Percentiles rank a stretch among this genome's conserved stretches.
Conservation (phyloP, 1,140 invertebrate genomes). For the Drosophila truncata region DNA sequence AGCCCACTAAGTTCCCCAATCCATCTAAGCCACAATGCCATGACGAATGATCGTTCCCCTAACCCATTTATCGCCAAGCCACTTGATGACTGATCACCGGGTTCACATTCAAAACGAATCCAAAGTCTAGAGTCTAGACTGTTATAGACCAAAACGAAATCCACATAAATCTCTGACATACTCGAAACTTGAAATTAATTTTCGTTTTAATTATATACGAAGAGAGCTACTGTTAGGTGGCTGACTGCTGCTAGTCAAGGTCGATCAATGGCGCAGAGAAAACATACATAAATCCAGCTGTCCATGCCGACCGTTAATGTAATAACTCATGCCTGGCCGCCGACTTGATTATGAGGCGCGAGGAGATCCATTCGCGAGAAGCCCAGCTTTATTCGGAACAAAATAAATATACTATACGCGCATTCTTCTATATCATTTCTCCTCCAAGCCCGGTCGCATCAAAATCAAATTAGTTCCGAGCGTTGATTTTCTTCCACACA, state of each 20-base stretch:
- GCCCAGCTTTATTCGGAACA: slow-evolving; percentile 43
- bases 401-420: slow-evolving; percentile 22
- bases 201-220: slow-evolving; percentile 73
- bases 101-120: slow-evolving; percentile 45
- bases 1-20: background rate
- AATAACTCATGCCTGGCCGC: slow-evolving; percentile 64
- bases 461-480: slow-evolving; percentile 83
- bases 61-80: slow-evolving; percentile 32
- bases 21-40: background rate
- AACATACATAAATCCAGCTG: slow-evolving; percentile 51
- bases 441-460: slow-evolving; percentile 59
- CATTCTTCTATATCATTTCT: slow-evolving; percentile 73
- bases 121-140: slow-evolving; percentile 46
- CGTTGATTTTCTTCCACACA: slow-evolving; percentile 71
- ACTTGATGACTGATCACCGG: slow-evolving; percentile 62
- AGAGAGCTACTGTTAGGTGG: slow-evolving; percentile 54
- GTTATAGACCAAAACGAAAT: slow-evolving; percentile 32
- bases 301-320: slow-evolving; percentile 69
- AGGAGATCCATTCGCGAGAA: slow-evolving; percentile 26
- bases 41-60: slow-evolving; percentile 16
- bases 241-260: slow-evolving; percentile 66
- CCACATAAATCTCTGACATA: slow-evolving; percentile 73
- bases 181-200: slow-evolving; percentile 67
- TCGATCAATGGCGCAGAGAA: slow-evolving; percentile 50
- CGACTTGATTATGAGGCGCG: slow-evolving; percentile 39